phyloP scores from a whole-genome alignment of 2,888 invertebrate genomes.

The Adela reaumurella region DNA sequence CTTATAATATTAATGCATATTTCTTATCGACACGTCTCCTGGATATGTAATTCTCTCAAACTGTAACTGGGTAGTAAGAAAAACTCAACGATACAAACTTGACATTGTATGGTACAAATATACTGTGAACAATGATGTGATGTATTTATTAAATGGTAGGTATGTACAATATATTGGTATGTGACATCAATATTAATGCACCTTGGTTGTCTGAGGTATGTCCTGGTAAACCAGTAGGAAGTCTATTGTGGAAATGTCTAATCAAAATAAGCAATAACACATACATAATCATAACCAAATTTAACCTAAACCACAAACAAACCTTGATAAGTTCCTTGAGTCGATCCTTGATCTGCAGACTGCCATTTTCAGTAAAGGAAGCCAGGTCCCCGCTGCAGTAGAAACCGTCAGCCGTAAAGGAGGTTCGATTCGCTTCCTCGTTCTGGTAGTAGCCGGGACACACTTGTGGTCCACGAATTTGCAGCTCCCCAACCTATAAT shows the following conservation, averaged over 20 bases:
- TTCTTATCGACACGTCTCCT: too few relatives aligned
- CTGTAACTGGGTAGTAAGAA: too few relatives aligned
- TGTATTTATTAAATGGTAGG: too few relatives aligned
- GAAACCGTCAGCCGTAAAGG: slow-evolving; percentile 68
- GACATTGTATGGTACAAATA: too few relatives aligned
- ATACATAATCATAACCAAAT: background rate
- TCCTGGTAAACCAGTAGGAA: background rate
- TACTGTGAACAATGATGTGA: too few relatives aligned
- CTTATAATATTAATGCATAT: too few relatives aligned
- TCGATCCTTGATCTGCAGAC: slow-evolving; percentile 72
- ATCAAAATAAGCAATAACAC: background rate
- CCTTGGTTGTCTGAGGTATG: background rate
- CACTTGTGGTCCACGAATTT: slow-evolving; percentile 69
- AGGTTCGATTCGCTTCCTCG: slow-evolving; percentile 65
- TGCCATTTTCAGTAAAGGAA: slow-evolving; percentile 60
- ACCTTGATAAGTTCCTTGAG: slow-evolving; percentile 80
- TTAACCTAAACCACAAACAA: background rate
- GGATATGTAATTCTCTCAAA: too few relatives aligned
- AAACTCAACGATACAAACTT: too few relatives aligned
- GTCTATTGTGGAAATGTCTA: background rate
- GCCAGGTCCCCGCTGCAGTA: slow-evolving; percentile 74
- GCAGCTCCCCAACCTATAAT: slow-evolving; percentile 64
- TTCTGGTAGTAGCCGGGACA: slow-evolving; percentile 67
- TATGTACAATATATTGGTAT: too few relatives aligned
- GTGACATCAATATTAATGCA: background rate